Conservation (phyloP, 2,797 vertebrate species). For the Sebastes trivittatus region DNA sequence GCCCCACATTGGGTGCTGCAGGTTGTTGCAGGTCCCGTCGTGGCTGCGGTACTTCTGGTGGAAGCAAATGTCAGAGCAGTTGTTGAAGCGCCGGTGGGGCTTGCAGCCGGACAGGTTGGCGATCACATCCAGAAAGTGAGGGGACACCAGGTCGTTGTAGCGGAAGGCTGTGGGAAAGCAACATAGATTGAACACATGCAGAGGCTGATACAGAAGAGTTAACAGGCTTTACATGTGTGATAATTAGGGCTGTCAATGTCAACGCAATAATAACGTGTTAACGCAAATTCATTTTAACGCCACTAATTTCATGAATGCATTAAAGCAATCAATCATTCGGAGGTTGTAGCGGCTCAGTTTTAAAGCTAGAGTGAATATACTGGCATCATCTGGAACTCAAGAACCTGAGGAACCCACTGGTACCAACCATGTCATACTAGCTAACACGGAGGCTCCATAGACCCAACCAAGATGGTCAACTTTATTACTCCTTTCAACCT, state of each 20-base stretch:
- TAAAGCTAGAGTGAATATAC: too few species aligned
- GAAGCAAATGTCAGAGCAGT: constrained; percentile 98
- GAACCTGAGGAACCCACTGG: too few species aligned
- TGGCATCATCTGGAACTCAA: too few species aligned
- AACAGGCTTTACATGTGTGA: neutral
- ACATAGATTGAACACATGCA: neutral
- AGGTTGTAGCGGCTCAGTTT: too few species aligned
- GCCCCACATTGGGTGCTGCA: constrained; percentile 98
- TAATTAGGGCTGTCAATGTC: neutral
- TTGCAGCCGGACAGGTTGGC: constrained; percentile 97
- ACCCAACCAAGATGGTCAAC: too few species aligned
- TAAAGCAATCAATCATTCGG: too few species aligned
- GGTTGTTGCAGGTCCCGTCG: constrained; percentile 97
- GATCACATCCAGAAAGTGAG: constrained; percentile 93
- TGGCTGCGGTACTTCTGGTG: constrained; percentile 97
- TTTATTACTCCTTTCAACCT: too few species aligned
- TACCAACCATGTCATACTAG: too few species aligned
- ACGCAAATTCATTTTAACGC: too few species aligned
- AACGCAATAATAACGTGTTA: too few species aligned
- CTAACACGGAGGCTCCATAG: too few species aligned
- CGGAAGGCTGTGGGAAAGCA: constrained; percentile 87
- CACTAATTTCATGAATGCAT: too few species aligned
- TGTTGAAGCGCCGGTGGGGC: constrained; percentile 93
- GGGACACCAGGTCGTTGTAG: constrained; percentile 98
- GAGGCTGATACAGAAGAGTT: neutral